phyloP scores from a whole-genome alignment of 1,140 invertebrate genomes.

The Homalodisca vitripennis region DNA sequence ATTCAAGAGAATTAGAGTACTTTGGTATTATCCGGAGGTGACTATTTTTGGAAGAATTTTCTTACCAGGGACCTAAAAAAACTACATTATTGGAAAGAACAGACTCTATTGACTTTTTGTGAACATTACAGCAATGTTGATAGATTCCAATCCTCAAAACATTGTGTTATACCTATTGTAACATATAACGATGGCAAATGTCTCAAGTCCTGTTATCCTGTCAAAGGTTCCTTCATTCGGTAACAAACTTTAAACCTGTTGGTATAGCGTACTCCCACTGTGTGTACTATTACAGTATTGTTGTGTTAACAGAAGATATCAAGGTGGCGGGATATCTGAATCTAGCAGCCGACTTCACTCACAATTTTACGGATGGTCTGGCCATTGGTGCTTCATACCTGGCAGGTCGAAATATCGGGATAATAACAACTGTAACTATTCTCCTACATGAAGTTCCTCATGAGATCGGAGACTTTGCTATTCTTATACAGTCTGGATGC shows the following conservation, averaged over 20 bases:
- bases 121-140: not conserved
- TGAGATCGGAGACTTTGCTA: conserved; percentile 98
- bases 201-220: too few relatives aligned
- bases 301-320: conserved; percentile 57
- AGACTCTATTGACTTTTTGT: not conserved
- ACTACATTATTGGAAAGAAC: too few relatives aligned
- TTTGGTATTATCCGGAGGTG: too few relatives aligned
- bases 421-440: conserved; percentile 91
- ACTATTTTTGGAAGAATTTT: too few relatives aligned
- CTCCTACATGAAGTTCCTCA: conserved; percentile 96
- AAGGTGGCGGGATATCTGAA: conserved; percentile 94
- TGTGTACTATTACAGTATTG: conserved; percentile 15
- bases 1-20: not conserved
- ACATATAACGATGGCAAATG: too few relatives aligned
- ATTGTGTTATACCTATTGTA: too few relatives aligned
- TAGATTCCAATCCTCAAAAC: too few relatives aligned
- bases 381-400: conserved; percentile 97
- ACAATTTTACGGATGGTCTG: conserved; percentile 96
- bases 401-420: conserved; percentile 76
- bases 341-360: conserved; percentile 90
- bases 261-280: not conserved
- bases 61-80: too few relatives aligned
- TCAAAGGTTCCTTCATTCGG: not conserved
- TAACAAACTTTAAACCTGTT: not conserved
- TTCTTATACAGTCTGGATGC: conserved; percentile 92